Evolutionary conservation across 2,797 vertebrate genomes (phyloP).

Genomic region (Anas georgica): DNA sequence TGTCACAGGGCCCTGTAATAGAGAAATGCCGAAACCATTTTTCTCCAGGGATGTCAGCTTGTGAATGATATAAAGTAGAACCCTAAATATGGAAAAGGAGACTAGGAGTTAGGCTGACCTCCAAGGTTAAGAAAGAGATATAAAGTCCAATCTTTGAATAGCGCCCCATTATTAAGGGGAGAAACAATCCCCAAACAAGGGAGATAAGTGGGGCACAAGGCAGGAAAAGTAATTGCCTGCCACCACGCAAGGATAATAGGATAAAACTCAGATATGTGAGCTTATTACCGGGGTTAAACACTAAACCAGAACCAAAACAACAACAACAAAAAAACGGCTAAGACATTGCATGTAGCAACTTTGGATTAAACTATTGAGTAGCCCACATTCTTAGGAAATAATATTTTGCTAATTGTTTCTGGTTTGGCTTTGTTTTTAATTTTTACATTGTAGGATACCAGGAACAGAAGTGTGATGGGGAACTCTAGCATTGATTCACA

Average conservation of each 20-base stretch:
- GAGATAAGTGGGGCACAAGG: neutral
- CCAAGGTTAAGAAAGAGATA: neutral
- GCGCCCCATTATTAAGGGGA: neutral
- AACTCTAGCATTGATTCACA: neutral
- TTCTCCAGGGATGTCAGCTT: neutral
- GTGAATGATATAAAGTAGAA: neutral
- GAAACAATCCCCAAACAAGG: neutral
- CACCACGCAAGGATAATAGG: neutral
- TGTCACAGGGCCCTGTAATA: neutral
- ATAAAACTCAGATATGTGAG: neutral
- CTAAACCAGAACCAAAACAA: neutral
- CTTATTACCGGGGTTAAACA: neutral
- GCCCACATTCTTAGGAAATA: neutral
- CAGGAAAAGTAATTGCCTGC: neutral
- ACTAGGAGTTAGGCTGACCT: neutral
- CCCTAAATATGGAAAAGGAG: neutral
- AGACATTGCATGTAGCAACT: neutral
- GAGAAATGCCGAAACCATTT: conserved; percentile 1
- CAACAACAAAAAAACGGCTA: neutral
- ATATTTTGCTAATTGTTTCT: neutral
- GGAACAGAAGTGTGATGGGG: neutral
- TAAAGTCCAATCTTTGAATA: neutral
- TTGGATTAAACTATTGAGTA: neutral
- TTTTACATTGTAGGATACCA: neutral
- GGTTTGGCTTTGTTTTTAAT: neutral